Conservation (phyloP, 2,113 vertebrate species). For the Oryzias javanicus region DNA sequence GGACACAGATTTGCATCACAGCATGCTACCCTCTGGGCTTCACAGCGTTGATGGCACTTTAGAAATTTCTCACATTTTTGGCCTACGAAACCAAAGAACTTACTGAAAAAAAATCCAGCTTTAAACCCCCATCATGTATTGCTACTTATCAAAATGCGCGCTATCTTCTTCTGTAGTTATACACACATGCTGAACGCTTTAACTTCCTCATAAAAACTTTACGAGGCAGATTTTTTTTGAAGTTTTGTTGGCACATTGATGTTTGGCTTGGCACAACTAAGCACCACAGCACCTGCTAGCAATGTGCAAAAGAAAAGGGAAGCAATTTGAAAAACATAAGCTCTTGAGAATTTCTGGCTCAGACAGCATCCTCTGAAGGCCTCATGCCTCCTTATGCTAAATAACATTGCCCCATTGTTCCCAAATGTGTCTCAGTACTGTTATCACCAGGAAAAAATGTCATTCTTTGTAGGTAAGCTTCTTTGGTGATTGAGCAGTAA, state of each 20-base stretch:
- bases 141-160: background rate
- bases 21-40: conserved; percentile 17
- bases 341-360: background rate
- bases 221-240: conserved; percentile 5
- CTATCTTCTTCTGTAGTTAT: background rate
- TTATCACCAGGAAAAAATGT: no score
- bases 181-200: conserved; percentile 14
- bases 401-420: background rate
- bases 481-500: no score
- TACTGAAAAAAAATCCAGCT: background rate
- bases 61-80: conserved; percentile 46
- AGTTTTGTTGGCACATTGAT: background rate
- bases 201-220: conserved; percentile 15
- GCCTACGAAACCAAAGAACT: conserved; percentile 1
- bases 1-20: conserved; percentile 58
- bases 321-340: conserved; percentile 5
- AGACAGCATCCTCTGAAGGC: background rate
- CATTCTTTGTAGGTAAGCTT: no score
- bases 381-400: background rate
- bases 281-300: conserved; percentile 4
- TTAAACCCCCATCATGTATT: background rate
- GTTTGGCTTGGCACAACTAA: background rate
- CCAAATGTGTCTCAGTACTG: no score
- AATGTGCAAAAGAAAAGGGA: conserved; percentile 6
- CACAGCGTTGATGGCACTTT: conserved; percentile 22